Base-by-base conservation (phyloP, 2,888 invertebrate genomes). In the Polylopha cassiicola region DNA sequence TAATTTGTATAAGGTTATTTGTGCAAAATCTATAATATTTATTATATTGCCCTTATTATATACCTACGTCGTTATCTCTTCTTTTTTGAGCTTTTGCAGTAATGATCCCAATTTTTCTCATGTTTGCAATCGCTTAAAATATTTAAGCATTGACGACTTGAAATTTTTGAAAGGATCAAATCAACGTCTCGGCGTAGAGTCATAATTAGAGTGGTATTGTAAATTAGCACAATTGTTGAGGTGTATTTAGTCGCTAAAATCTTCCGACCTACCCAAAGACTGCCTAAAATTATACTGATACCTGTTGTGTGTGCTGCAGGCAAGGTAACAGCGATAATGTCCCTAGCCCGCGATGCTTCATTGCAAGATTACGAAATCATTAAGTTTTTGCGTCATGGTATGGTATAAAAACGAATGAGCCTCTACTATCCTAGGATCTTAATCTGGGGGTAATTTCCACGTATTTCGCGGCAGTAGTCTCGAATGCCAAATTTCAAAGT, bases 261-360 rank as follows among this genome's bases (percentile, higher is more conserved):
- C 84, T 86, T 81, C 85, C 86, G 84, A 86, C 85, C 85, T 85
- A 81, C 77, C 85, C 82, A 85, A 86, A 86, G 86, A 86, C 86
- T 86, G 86, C 85, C 85, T 82, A 73, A 75, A 59, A 69, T 77
- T 78, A 75, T 74, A 61, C 73, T 74, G 56, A 68, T 72, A 72
- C 73, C 73, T 73, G 61, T 72, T 68, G 73, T 68, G 73, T 75
- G 71, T 76, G 69, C 58, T 57, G 68, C 68, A 74, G 69, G 71
- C 74, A 71, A 59, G 61, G 55, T 53, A 46, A 53, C 53, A 47
- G 55, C 65, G 64, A 62, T 50, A n/a, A 45, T 46, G 62, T 69
- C 77, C 78, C 73, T 65, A 57, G 60, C 67, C 81, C 65, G 76
- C 76, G 55, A 60, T 55, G 41, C 61, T 71, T 60, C 67, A 68